These are phyloP conservation scores for Suillia variegata DNA, from an alignment of 2,888 invertebrate species.

Conservation along the genomic window DNA sequence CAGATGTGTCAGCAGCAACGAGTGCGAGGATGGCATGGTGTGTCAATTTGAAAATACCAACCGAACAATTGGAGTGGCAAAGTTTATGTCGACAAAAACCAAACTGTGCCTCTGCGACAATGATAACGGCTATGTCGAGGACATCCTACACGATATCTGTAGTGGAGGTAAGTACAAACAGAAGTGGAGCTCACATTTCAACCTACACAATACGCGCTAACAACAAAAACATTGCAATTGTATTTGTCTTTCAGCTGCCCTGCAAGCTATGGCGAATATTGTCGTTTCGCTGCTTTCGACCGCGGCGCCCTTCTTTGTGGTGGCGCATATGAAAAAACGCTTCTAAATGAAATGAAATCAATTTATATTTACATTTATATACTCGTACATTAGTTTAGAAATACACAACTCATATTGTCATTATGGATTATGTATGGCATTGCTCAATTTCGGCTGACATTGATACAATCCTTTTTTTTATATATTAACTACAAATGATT, in stretches of 20 bases:
- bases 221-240: too few relatives aligned
- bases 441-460: too few relatives aligned
- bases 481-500: too few relatives aligned
- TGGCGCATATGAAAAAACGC: slow-evolving; percentile 43
- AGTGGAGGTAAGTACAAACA: slow-evolving; percentile 62
- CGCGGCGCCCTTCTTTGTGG: slow-evolving; percentile 45
- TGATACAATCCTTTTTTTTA: too few relatives aligned
- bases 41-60: slow-evolving; percentile 67
- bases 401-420: too few relatives aligned
- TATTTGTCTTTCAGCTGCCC: slow-evolving; percentile 41
- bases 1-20: slow-evolving; percentile 66
- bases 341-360: too few relatives aligned
- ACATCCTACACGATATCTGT: slow-evolving; percentile 65
- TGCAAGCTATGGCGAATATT: slow-evolving; percentile 42
- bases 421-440: too few relatives aligned
- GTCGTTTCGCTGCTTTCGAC: slow-evolving; percentile 43
- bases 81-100: slow-evolving; percentile 60
- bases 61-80: slow-evolving; percentile 58
- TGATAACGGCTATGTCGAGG: slow-evolving; percentile 69
- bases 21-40: slow-evolving; percentile 70
- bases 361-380: too few relatives aligned
- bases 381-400: too few relatives aligned
- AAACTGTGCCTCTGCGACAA: slow-evolving; percentile 68
- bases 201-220: neutral
- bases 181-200: neutral